Evolutionary conservation across 2,888 invertebrate genomes (phyloP).

Genomic region (Crocallis elinguaria): DNA sequence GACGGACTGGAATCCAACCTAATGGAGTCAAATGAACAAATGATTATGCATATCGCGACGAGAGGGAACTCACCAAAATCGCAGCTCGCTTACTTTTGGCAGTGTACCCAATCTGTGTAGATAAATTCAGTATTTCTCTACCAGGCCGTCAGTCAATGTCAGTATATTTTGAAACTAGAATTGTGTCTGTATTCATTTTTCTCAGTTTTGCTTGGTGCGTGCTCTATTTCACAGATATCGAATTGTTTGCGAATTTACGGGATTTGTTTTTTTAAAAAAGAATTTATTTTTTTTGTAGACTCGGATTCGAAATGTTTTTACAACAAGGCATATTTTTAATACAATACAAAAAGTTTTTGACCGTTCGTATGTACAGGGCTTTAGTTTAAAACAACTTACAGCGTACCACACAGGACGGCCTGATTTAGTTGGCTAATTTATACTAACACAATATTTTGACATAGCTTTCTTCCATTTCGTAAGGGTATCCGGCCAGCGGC

Average conservation of each 20-base stretch:
- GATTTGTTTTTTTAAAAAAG: constrained; percentile 17
- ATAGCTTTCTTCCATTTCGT: no score
- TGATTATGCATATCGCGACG: constrained; percentile 3
- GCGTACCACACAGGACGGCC: no score
- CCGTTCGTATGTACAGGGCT: no score
- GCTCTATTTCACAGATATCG: constrained; percentile 23
- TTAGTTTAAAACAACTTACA: no score
- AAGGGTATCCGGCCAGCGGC: no score
- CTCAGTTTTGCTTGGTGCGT: constrained; percentile 18
- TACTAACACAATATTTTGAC: no score
- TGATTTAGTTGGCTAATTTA: no score
- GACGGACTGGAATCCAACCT: background rate
- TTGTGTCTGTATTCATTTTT: constrained; percentile 39
- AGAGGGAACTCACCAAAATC: background rate
- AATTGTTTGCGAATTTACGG: constrained; percentile 20
- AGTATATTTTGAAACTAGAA: constrained; percentile 47
- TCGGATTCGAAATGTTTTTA: background rate
- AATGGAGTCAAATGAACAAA: constrained; percentile 26
- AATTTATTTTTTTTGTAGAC: constrained; percentile 7
- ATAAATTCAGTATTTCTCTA: constrained; percentile 35
- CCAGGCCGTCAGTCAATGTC: constrained; percentile 50
- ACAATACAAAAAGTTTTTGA: no score
- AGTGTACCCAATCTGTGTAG: constrained; percentile 24
- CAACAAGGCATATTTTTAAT: no score
- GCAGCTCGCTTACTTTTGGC: constrained; percentile 33